Evolutionary conservation across 2,888 invertebrate species (phyloP), one percentile per base, ranked within the genome.

Genomic region (Lamellibrachia columna): DNA sequence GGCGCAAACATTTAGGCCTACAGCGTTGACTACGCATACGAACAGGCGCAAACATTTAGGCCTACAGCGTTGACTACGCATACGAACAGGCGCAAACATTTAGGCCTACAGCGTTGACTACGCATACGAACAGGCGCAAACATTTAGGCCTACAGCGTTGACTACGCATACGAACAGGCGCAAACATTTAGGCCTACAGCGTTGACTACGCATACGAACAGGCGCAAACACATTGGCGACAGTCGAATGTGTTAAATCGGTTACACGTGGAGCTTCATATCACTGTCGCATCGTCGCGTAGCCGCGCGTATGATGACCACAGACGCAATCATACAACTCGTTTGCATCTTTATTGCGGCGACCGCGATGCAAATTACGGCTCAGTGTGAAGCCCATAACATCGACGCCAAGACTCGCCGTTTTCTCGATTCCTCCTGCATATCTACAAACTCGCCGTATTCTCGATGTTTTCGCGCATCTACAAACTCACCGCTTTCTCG

Each of bases 321-420:
- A 75, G n/a, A 75, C 75, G 22, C 75, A 75, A 75, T 75, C 75
- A 75, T 75, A n/a, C 75, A 75, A 75, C 75, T 75, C 75, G 75
- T 75, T 75, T 75, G 75, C 75, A 75, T 75, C 75, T 75, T 22
- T 75, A 75, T 75, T 75, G 75, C 75, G 11, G 75, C 15, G n/a
- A 75, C 75, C 22, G 75, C 75, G 75, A 75, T 75, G 75, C 75
- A 11, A 75, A 75, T 75, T 75, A 75, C 75, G 75, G 11, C 75
- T 15, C 40, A 1, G 40, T 40, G 40, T 40, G 40, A 40, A 40
- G 40, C 40, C 40, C 40, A 40, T 40, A 40, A 40, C 40, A 40
- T 40, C 40, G 40, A 40, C 40, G 40, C 40, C 40, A 40, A 40
- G 40, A 40, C 40, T 40, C 40, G 40, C 40, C 40, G 40, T 40